These are phyloP conservation scores for Saxicola maurus DNA, from an alignment of 2,797 vertebrate genomes.

Conservation along the genomic window DNA sequence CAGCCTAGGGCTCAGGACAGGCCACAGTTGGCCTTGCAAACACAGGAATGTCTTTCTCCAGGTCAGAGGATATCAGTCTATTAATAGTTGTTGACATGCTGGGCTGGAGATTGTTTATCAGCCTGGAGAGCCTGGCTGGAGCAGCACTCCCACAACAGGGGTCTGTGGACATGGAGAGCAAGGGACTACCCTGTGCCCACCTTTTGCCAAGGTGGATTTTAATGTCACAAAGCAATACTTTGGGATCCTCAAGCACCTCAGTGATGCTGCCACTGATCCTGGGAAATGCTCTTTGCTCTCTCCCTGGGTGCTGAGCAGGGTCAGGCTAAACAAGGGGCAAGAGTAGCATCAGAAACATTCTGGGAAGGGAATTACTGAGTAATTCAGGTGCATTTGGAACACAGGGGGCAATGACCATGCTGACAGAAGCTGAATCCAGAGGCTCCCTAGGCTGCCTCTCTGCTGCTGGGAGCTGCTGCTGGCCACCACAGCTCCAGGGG, in stretches of 20 bases:
- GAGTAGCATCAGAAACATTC: background rate
- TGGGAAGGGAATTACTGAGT: background rate
- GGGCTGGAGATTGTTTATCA: background rate
- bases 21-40: background rate
- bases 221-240: background rate
- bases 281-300: background rate
- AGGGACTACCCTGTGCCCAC: background rate
- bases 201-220: background rate
- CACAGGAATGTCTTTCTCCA: background rate
- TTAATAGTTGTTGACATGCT: background rate
- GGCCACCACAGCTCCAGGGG: background rate
- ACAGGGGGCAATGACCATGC: background rate
- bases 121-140: background rate
- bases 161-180: accelerated
- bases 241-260: background rate
- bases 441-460: background rate
- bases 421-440: background rate
- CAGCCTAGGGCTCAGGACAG: background rate
- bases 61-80: background rate
- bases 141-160: background rate
- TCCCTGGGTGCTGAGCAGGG: background rate
- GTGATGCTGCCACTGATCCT: accelerated
- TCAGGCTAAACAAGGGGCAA: background rate
- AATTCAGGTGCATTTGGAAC: background rate
- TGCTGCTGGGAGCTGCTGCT: background rate